Evolutionary conservation across 2,113 vertebrate species (phyloP).

Genomic region (Herpetotheres cachinnans): DNA sequence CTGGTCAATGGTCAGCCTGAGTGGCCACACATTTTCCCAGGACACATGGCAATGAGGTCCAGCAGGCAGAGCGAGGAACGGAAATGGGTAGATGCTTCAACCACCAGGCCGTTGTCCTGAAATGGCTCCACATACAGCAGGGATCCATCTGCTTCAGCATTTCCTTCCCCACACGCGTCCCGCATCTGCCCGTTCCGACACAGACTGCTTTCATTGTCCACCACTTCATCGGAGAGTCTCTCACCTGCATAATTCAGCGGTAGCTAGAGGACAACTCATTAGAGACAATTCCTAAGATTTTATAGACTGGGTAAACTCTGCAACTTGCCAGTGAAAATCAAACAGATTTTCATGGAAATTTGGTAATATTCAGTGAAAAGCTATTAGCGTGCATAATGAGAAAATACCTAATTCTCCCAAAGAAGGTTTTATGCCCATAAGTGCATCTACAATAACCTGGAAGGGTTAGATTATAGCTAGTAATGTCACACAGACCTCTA

Average conservation of each 20-base stretch:
- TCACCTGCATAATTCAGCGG: neutral
- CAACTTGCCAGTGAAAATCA: neutral
- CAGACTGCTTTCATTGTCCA: neutral
- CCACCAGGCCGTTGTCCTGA: rapidly evolving
- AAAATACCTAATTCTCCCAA: slow-evolving; percentile 79
- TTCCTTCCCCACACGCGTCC: neutral
- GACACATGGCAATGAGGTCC: neutral
- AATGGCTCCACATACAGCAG: neutral
- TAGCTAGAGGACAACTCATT: neutral
- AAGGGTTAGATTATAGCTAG: slow-evolving; percentile 74
- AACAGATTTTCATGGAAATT: slow-evolving; percentile 77
- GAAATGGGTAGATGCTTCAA: neutral
- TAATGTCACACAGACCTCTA: slow-evolving; percentile 64
- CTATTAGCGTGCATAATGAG: slow-evolving; percentile 70
- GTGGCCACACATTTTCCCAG: neutral
- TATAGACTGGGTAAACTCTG: neutral
- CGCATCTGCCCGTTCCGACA: neutral
- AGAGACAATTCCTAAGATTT: neutral
- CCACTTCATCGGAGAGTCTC: neutral
- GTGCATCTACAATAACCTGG: slow-evolving; percentile 64
- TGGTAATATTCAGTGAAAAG: slow-evolving; percentile 60
- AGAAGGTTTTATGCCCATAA: slow-evolving; percentile 76
- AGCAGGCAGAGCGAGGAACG: neutral
- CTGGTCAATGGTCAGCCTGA: neutral
- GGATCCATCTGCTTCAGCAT: neutral